Percentiles rank a stretch among this genome's conserved stretches.
Conservation (phyloP, 2,797 vertebrate species). For the Thaleichthys pacificus region DNA sequence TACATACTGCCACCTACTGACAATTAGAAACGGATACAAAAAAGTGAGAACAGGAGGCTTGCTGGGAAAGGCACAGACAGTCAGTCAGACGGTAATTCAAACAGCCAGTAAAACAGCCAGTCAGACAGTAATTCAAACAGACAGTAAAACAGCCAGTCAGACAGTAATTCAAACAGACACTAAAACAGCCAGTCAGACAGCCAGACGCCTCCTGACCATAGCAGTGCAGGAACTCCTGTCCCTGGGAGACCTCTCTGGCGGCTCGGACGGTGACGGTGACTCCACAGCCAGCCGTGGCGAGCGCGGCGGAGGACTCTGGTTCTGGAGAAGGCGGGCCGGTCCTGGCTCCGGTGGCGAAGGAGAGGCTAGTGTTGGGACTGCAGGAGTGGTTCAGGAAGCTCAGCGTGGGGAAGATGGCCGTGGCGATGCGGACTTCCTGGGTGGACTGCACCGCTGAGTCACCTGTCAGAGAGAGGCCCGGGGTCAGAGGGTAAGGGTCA, state of each 20-base stretch:
- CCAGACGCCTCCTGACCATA: slow-evolving; percentile 65
- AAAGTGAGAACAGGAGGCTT: too few species aligned
- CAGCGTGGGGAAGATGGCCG: slow-evolving; percentile 86
- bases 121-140: background rate
- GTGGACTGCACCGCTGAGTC: slow-evolving; percentile 68
- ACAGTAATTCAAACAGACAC: background rate
- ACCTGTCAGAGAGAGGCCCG: slow-evolving; percentile 57
- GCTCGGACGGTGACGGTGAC: slow-evolving; percentile 78
- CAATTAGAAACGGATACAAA: background rate
- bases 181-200: background rate
- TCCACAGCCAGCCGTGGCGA: slow-evolving; percentile 19
- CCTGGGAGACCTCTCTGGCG: slow-evolving; percentile 71
- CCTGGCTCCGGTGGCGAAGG: slow-evolving; percentile 66
- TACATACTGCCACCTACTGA: too few species aligned
- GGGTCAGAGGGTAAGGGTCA: slow-evolving; percentile 5
- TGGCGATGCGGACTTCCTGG: slow-evolving; percentile 82
- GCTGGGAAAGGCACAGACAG: background rate
- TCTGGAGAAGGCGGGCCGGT: background rate
- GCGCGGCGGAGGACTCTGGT: slow-evolving; percentile 9
- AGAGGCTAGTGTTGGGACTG: slow-evolving; percentile 86
- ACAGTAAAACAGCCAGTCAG: background rate
- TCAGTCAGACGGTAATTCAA: background rate
- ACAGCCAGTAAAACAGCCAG: background rate
- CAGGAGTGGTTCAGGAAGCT: slow-evolving; percentile 97
- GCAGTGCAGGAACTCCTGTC: slow-evolving; percentile 91